phyloP scores from a whole-genome alignment of 2,888 invertebrate species.

The Parochlus steinenii region DNA sequence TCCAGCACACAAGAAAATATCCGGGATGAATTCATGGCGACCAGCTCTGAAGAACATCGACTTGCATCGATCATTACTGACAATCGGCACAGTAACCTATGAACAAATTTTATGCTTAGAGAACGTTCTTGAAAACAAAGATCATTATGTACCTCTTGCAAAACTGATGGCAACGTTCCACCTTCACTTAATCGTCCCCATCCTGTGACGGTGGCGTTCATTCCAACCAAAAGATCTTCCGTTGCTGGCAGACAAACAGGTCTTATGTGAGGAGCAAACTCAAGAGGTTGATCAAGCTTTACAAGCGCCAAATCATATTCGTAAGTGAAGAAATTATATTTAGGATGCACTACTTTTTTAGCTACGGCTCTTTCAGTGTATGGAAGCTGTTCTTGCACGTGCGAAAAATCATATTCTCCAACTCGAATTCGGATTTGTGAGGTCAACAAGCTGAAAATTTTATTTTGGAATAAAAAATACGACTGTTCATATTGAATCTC shows the following conservation, averaged over 20 bases:
- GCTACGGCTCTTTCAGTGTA: constrained; percentile 74
- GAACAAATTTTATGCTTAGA: no score
- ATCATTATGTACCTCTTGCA: constrained; percentile 66
- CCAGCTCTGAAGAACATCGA: constrained; percentile 83
- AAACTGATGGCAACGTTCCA: constrained; percentile 66
- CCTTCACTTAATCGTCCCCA: constrained; percentile 87
- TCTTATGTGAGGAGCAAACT: constrained; percentile 71
- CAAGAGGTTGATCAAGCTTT: constrained; percentile 61
- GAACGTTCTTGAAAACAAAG: no score
- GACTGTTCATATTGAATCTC: no score
- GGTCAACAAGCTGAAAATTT: constrained; percentile 45
- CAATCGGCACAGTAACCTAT: constrained; percentile 90
- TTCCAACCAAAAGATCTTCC: constrained; percentile 74
- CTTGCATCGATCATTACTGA: constrained; percentile 86
- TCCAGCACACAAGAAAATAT: constrained; percentile 85
- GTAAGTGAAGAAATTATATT: constrained; percentile 89
- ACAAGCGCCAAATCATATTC: constrained; percentile 84
- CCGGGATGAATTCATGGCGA: constrained; percentile 79
- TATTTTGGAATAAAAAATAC: background rate
- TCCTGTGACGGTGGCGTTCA: constrained; percentile 76
- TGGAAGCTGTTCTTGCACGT: constrained; percentile 67
- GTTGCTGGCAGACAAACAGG: constrained; percentile 81
- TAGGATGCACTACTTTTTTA: constrained; percentile 78
- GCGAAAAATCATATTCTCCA: constrained; percentile 84
- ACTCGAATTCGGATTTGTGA: constrained; percentile 83